These are phyloP conservation scores for Lasioglossum oenotherae DNA, from an alignment of 2,888 invertebrate species.

Conservation along the genomic window DNA sequence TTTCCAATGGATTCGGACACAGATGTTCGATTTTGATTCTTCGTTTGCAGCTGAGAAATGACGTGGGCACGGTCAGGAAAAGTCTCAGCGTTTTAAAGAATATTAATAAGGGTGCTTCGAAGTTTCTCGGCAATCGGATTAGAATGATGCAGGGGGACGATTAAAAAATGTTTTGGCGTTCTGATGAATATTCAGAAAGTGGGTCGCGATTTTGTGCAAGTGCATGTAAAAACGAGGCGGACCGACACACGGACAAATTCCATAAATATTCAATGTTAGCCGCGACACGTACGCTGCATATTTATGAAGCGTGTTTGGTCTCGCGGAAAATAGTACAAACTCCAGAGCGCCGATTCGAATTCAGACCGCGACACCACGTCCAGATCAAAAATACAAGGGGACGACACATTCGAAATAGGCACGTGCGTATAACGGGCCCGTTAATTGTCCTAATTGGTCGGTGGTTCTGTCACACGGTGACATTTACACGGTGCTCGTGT, in stretches of 20 bases:
- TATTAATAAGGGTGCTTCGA: too few species aligned
- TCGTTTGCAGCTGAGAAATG: too few species aligned
- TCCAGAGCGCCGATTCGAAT: slow-evolving; percentile 2
- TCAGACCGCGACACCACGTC: slow-evolving; percentile 9
- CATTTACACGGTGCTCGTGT: background rate
- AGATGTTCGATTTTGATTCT: too few species aligned
- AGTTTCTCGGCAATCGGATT: background rate
- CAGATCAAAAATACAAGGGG: background rate
- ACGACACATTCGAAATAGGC: background rate
- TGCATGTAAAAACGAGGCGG: background rate
- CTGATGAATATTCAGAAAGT: background rate
- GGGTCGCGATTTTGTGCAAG: background rate
- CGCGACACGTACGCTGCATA: slow-evolving; percentile 26
- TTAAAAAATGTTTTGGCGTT: background rate
- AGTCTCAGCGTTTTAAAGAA: too few species aligned
- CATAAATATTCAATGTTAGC: slow-evolving; percentile 44
- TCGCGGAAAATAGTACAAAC: slow-evolving; percentile 16
- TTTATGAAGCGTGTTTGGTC: slow-evolving; percentile 37
- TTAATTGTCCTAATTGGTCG: background rate
- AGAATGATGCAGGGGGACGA: background rate
- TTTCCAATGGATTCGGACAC: too few species aligned
- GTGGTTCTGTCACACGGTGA: background rate
- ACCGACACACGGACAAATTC: slow-evolving; percentile 1
- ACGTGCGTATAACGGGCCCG: background rate
- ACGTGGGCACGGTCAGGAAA: too few species aligned